These are phyloP conservation scores for Apostichopus leukothele DNA, from an alignment of 53 echinoderm and acorn worm species.

Conservation along the genomic window DNA sequence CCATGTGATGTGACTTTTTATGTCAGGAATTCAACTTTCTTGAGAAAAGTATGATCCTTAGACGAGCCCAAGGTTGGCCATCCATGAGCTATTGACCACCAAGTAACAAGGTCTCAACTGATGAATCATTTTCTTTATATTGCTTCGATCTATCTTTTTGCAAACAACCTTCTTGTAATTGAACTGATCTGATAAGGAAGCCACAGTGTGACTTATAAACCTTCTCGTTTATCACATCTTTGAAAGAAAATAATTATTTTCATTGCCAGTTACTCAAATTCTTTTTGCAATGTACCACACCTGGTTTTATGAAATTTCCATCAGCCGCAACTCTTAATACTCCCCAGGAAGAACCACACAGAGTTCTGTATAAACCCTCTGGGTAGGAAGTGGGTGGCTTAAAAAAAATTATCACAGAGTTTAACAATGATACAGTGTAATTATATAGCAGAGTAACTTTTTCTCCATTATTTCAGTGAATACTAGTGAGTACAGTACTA, in stretches of 20 bases:
- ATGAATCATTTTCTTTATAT: too few relatives aligned
- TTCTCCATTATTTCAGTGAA: too few relatives aligned
- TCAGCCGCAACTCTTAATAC: neutral
- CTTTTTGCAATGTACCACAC: neutral
- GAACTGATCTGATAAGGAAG: neutral
- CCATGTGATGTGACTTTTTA: too few relatives aligned
- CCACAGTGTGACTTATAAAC: neutral
- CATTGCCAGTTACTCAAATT: neutral
- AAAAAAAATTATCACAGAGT: neutral
- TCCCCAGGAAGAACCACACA: neutral
- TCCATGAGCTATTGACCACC: too few relatives aligned
- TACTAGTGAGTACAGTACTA: too few relatives aligned
- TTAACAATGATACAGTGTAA: slow-evolving; percentile 7
- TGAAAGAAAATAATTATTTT: neutral
- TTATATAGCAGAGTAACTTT: too few relatives aligned
- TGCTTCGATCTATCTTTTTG: too few relatives aligned
- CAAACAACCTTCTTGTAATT: neutral
- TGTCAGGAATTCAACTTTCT: too few relatives aligned
- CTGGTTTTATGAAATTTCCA: neutral
- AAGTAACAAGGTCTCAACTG: too few relatives aligned
- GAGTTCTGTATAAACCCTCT: neutral
- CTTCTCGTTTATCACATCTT: neutral
- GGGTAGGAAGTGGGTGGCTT: slow-evolving; percentile 7
- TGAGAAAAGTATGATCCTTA: too few relatives aligned
- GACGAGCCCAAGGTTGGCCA: too few relatives aligned